Conservation (phyloP, 2,888 invertebrate genomes). For the Linnaemya tessellans region DNA sequence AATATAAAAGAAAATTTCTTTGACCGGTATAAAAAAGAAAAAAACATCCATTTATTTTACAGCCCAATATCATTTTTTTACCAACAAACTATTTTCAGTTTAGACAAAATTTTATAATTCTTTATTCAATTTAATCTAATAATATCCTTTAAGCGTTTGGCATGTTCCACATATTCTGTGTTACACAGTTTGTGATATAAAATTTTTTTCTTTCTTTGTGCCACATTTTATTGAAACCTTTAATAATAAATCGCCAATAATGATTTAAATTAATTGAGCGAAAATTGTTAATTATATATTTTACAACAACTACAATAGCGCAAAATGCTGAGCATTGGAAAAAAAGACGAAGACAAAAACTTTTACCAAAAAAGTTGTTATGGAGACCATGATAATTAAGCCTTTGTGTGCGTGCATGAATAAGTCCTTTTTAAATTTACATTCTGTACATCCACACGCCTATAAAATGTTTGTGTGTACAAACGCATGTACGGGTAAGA, state of each 20-base stretch:
- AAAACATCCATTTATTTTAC: too few species aligned
- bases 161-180: background rate
- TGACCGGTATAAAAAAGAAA: too few species aligned
- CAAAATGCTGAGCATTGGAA: background rate
- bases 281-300: slow-evolving; percentile 51
- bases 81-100: too few species aligned
- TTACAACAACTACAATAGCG: slow-evolving; percentile 15
- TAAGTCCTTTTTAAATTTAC: background rate
- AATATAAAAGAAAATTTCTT: too few species aligned
- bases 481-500: background rate
- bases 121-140: too few species aligned
- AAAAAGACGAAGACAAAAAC: background rate
- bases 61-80: too few species aligned
- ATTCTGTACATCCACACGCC: background rate
- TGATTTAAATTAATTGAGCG: slow-evolving; percentile 66
- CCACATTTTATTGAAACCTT: slow-evolving; percentile 4
- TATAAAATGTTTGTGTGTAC: background rate
- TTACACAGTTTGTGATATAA: background rate
- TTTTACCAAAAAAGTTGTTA: slow-evolving; percentile 44
- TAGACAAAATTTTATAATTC: too few species aligned
- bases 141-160: too few species aligned
- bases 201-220: background rate
- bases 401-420: slow-evolving; percentile 13
- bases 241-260: slow-evolving; percentile 38
- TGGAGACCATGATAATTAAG: slow-evolving; percentile 49